Percentiles rank a stretch among this genome's conserved stretches.
These are phyloP conservation scores for Rhamphomyia laevipes DNA, from an alignment of 2,888 invertebrate species.

Conservation along the genomic window DNA sequence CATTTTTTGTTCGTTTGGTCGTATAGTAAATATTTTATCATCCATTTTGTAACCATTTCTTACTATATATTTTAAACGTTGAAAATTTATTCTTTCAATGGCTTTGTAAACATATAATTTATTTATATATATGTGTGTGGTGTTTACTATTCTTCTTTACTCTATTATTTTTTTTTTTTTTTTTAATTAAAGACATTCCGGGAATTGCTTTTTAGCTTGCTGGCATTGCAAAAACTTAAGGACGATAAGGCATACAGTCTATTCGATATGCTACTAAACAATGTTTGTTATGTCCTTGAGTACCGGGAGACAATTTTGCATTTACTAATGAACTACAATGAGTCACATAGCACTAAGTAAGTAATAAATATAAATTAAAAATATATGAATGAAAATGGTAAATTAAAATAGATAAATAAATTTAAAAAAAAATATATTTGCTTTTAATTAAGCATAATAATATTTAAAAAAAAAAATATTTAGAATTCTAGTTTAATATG, in stretches of 20 bases:
- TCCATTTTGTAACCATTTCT: no score
- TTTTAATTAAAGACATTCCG: conserved; percentile 48
- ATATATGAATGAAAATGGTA: no score
- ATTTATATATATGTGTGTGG: background rate
- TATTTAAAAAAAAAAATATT: no score
- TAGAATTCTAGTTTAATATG: no score
- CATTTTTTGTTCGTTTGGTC: no score
- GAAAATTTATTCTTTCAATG: no score
- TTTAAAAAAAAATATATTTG: no score
- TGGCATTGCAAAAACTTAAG: conserved; percentile 65
- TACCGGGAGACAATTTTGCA: conserved; percentile 81
- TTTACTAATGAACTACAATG: conserved; percentile 71
- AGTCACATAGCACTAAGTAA: conserved; percentile 74
- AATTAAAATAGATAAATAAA: no score
- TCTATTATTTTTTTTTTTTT: background rate
- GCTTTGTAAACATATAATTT: no score
- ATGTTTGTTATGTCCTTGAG: conserved; percentile 86
- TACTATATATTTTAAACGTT: no score
- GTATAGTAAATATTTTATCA: no score
- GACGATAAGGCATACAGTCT: conserved; percentile 63
- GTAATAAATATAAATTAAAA: conserved; percentile 21
- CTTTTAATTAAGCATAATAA: no score
- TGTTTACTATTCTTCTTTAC: background rate
- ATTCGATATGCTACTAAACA: conserved; percentile 77
- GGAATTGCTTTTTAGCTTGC: conserved; percentile 74